Evolutionary conservation across 92 coral and sea anemone genomes (phyloP).

Genomic region (Bergia sp.): DNA sequence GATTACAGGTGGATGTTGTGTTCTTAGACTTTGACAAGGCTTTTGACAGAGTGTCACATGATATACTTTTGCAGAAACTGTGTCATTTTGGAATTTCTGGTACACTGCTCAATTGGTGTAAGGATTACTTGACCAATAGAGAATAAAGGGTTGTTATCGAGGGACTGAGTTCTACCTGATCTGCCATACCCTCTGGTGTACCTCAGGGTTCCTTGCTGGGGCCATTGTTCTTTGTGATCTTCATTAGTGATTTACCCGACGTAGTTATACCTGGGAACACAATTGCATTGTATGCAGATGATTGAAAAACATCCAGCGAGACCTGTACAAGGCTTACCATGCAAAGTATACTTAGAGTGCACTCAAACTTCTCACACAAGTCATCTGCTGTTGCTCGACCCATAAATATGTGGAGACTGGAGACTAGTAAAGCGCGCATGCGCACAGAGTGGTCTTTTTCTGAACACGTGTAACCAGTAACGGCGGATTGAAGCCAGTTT

Average conservation of each 20-base stretch:
- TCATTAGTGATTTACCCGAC: constrained; percentile 50
- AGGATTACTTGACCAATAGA: constrained; percentile 39
- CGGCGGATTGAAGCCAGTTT: no score
- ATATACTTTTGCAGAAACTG: constrained; percentile 47
- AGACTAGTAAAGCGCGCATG: no score
- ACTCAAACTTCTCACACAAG: no score
- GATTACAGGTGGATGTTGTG: constrained; percentile 53
- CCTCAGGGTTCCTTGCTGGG: constrained; percentile 37
- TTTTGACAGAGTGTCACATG: constrained; percentile 40
- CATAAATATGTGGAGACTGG: no score
- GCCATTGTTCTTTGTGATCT: constrained; percentile 40
- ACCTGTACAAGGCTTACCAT: no score
- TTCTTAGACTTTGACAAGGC: constrained; percentile 45
- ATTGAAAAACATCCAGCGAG: constrained; percentile 41
- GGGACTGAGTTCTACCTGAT: constrained; percentile 48
- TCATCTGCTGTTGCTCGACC: no score
- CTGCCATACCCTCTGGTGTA: constrained; percentile 48
- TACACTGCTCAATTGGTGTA: constrained; percentile 38
- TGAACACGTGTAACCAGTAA: no score
- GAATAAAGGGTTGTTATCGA: constrained; percentile 47
- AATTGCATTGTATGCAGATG: constrained; percentile 52
- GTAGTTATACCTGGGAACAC: constrained; percentile 48
- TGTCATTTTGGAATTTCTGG: constrained; percentile 62
- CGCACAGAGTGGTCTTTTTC: no score
- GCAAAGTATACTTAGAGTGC: no score